Conservation (phyloP, 2,113 vertebrate species). For the Burhinus oedicnemus region DNA sequence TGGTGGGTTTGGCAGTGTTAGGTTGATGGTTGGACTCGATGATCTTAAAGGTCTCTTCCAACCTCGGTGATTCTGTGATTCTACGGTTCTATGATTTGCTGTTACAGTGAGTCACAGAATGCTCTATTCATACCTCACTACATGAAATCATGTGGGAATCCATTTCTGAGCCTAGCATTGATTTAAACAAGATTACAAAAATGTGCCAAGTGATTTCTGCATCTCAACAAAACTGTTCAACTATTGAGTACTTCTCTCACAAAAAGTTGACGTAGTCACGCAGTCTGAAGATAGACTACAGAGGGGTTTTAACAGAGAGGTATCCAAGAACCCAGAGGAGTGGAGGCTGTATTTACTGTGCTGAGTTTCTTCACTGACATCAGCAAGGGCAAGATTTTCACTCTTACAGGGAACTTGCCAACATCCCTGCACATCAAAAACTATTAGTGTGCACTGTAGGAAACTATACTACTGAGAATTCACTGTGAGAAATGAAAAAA, state of each 20-base stretch:
- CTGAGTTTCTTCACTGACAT: not conserved
- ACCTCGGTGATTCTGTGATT: too few species aligned
- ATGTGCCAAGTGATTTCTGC: not conserved
- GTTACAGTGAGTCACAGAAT: not conserved
- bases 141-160: not conserved
- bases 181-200: not conserved
- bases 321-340: not conserved
- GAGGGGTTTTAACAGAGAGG: not conserved
- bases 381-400: not conserved
- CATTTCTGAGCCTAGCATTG: not conserved
- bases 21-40: too few species aligned
- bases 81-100: not conserved
- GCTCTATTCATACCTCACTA: not conserved
- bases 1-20: too few species aligned
- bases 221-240: not conserved
- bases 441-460: not conserved
- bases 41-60: too few species aligned
- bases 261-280: not conserved
- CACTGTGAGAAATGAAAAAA: not conserved
- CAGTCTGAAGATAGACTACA: not conserved
- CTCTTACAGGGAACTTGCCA: not conserved
- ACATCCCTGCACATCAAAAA: not conserved
- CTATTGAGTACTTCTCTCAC: not conserved
- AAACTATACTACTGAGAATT: not conserved
- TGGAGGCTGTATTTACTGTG: not conserved